Conservation (phyloP, 2,797 vertebrate genomes). For the Melanotaenia maccullochi region DNA sequence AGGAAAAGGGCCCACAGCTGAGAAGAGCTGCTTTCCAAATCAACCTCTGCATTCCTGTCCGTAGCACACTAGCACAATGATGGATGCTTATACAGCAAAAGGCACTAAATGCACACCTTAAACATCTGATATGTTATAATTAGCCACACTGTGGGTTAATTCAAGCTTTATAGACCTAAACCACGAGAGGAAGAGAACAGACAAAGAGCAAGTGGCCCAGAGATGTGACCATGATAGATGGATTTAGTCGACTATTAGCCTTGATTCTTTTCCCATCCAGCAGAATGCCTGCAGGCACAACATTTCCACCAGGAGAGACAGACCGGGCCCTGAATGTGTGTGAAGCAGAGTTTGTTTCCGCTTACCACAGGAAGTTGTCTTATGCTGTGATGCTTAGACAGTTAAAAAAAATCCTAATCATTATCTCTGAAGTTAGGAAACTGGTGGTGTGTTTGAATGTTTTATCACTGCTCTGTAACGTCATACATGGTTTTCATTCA, state of each 20-base stretch:
- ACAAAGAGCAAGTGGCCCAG: constrained; percentile 68
- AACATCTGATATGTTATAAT: constrained; percentile 55
- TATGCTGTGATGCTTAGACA: constrained; percentile 52
- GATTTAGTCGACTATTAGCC: constrained; percentile 69
- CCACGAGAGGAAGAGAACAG: constrained; percentile 55
- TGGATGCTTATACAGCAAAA: constrained; percentile 51
- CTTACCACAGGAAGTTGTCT: constrained; percentile 66
- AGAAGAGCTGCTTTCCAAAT: constrained; percentile 71
- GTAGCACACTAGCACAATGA: constrained; percentile 38
- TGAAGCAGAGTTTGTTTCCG: constrained; percentile 60
- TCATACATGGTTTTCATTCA: neutral
- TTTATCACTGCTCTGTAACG: neutral
- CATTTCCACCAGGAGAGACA: constrained; percentile 58
- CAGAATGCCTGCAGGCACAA: constrained; percentile 61
- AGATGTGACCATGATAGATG: constrained; percentile 74
- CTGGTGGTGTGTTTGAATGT: neutral
- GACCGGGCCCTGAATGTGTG: constrained; percentile 66
- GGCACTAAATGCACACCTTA: constrained; percentile 39
- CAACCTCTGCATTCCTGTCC: constrained; percentile 52
- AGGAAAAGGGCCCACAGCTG: constrained; percentile 78
- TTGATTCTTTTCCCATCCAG: constrained; percentile 76
- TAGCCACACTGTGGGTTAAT: constrained; percentile 41
- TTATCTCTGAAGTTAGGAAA: constrained; percentile 53
- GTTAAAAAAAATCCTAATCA: constrained; percentile 32
- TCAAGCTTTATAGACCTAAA: constrained; percentile 40